A percentile compares a stretch with the other conserved stretches of the same genome.
These are phyloP conservation scores for Scaptomyza tumidula DNA, from an alignment of 2,888 invertebrate genomes.

Conservation along the genomic window DNA sequence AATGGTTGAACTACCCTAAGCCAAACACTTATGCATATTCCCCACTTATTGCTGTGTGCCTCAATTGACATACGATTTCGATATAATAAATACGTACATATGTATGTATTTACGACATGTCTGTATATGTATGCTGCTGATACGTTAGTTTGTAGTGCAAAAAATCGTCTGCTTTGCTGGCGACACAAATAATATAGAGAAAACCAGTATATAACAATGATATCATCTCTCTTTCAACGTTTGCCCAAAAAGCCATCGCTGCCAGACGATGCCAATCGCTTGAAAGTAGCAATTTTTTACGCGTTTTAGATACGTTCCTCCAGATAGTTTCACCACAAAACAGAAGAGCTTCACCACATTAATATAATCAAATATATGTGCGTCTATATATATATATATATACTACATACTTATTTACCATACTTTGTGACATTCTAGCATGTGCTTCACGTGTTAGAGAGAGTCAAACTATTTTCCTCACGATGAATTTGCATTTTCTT, in stretches of 20 bases:
- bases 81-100: slow-evolving; percentile 13
- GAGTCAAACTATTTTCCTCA: slow-evolving; percentile 23
- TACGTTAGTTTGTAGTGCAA: neutral
- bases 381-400: neutral
- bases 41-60: slow-evolving; percentile 10
- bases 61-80: slow-evolving; percentile 50
- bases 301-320: slow-evolving; percentile 16
- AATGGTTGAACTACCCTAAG: slow-evolving; percentile 16
- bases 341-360: slow-evolving; percentile 4
- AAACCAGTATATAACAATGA: slow-evolving; percentile 58
- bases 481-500: slow-evolving; percentile 45
- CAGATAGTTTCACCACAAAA: slow-evolving; percentile 18
- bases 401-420: neutral
- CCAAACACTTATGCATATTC: slow-evolving; percentile 1
- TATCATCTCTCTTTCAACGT: slow-evolving; percentile 52
- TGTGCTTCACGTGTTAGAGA: slow-evolving; percentile 19
- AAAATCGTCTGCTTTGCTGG: slow-evolving; percentile 27
- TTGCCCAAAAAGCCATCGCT: slow-evolving; percentile 21
- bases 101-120: neutral
- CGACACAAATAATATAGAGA: slow-evolving; percentile 33
- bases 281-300: slow-evolving; percentile 34
- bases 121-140: neutral
- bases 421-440: neutral
- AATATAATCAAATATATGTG: slow-evolving; percentile 2
- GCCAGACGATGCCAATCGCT: slow-evolving; percentile 3